Base-by-base conservation (phyloP, 2,888 invertebrate species). In the Agrilus mali region DNA sequence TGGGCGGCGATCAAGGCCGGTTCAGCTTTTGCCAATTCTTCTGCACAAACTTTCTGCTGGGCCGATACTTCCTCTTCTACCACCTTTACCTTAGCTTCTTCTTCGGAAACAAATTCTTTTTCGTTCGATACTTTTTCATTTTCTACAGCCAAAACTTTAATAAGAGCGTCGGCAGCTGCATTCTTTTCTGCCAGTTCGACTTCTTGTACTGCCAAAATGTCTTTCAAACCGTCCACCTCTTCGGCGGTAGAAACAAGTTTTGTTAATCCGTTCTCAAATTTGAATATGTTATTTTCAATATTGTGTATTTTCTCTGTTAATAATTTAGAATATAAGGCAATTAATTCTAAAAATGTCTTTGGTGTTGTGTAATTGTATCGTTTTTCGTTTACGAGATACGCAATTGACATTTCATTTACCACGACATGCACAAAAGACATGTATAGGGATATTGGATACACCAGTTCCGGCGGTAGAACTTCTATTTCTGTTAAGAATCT, bases 351-450 rank as follows among this genome's bases (percentile, higher is more conserved):
- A 68, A 94, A 96, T 0, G 90, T 87, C 69, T 96, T 96, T 0
- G 95, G 95, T 1, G 95, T 96, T 1, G 95, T 95, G 65, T 95
- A 95, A 65, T 95, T 95, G 67, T 90, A 92, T 4, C 94, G 76
- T 34, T 80, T 80, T 55, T 95, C 94, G 60, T 90, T 93, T 52
- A 75, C 70, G 49, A 87, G 72, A 65, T 92, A 95, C 5, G 75
- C 63, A 3, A 77, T 71, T 0, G 92, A 93, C 71, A 89, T 84
- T 36, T 82, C 77, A 60, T 93, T 93, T 1, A 94, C 94, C 20
- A 85, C 82, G 45, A 78, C 77, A 60, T 96, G 95, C 0, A 87
- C 90, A 59, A 79, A 84, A 0, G 94, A 86, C 93, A 95, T 93
- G 62, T 93, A 94, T 35, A 75, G 62, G 0, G 93, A 78, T 2